A percentile compares a stretch with the other conserved stretches of the same genome.
Conservation (phyloP, 2,888 invertebrate species). For the Amaurobius ferox region DNA sequence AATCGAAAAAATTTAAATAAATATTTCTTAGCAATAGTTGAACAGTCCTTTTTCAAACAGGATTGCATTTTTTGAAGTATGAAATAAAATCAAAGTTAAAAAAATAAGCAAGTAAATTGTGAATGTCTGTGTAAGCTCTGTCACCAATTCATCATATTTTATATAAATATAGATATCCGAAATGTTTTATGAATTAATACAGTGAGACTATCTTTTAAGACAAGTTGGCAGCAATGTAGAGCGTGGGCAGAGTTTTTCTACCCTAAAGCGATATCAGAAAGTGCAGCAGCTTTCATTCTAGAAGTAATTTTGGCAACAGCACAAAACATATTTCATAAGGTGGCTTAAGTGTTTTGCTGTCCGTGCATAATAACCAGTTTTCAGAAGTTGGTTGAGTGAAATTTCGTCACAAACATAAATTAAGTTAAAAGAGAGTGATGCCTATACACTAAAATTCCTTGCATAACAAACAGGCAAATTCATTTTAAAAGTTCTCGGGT, state of each 20-base stretch:
- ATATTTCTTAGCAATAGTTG: no score
- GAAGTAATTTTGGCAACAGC: slow-evolving; percentile 35
- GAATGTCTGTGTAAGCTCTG: no score
- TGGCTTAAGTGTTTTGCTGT: slow-evolving; percentile 51
- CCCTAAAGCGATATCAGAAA: slow-evolving; percentile 7
- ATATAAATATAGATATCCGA: slow-evolving; percentile 1
- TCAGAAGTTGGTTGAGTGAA: slow-evolving; percentile 15
- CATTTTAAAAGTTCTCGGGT: no score
- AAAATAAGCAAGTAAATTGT: no score
- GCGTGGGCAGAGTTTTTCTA: slow-evolving; percentile 23
- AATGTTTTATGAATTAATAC: not conserved
- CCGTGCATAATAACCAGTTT: slow-evolving; percentile 43
- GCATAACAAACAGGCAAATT: no score
- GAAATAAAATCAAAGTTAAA: no score
- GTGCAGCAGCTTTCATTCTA: not conserved
- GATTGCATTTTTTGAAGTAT: no score
- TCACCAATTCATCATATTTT: not conserved
- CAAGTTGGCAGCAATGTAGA: not conserved
- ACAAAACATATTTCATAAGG: slow-evolving; percentile 60
- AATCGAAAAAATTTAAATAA: no score
- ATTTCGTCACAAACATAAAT: not conserved
- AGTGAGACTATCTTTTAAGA: not conserved
- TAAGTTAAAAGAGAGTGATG: not conserved
- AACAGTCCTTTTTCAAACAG: no score
- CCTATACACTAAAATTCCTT: no score